Evolutionary conservation across 1,140 invertebrate genomes (phyloP).

Genomic region (Scylla paramamosain): DNA sequence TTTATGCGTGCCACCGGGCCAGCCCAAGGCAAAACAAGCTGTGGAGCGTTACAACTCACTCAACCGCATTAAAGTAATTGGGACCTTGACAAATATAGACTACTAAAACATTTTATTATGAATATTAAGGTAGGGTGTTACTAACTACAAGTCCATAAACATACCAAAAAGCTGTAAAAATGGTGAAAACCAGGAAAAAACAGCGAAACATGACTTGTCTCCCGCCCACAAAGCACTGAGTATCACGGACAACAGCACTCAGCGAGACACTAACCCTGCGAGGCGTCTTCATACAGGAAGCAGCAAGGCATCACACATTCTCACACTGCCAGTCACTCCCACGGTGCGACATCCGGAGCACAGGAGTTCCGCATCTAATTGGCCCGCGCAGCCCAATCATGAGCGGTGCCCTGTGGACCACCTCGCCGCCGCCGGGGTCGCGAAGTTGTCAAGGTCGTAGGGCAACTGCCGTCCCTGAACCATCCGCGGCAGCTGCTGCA

Average conservation of each 20-base stretch:
- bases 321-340: neutral
- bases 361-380: neutral
- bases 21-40: neutral
- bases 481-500: neutral
- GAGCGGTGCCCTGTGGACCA: neutral
- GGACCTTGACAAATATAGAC: neutral
- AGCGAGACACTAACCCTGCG: too few relatives aligned
- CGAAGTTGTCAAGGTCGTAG: neutral
- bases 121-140: neutral
- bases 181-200: too few relatives aligned
- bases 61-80: neutral
- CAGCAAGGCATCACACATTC: neutral
- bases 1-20: neutral
- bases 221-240: too few relatives aligned
- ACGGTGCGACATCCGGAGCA: neutral
- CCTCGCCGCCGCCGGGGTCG: neutral
- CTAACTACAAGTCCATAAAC: neutral
- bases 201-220: too few relatives aligned
- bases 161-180: neutral
- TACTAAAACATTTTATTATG: neutral
- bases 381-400: neutral
- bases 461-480: neutral
- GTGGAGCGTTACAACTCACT: neutral
- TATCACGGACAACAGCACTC: too few relatives aligned
- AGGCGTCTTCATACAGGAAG: too few relatives aligned